Percentiles rank a stretch among this genome's conserved stretches.
phyloP scores from a whole-genome alignment of 2,888 invertebrate genomes.

The Nemotelus pantherinus region DNA sequence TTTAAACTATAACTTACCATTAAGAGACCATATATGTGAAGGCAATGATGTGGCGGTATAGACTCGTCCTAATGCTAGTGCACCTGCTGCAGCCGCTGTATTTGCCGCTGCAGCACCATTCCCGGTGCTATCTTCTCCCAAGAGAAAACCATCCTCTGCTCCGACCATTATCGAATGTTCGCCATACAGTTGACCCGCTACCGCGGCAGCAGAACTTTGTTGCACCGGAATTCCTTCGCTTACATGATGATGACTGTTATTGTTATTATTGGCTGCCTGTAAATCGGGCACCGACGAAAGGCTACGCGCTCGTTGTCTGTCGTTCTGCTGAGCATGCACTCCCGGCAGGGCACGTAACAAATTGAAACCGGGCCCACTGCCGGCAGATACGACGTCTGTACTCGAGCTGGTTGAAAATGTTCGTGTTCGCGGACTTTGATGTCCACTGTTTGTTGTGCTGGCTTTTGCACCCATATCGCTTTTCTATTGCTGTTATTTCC shows the following conservation, averaged over 20 bases:
- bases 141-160: constrained; percentile 65
- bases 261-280: constrained; percentile 60
- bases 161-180: constrained; percentile 66
- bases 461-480: constrained; percentile 83
- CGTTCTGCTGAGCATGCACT: constrained; percentile 75
- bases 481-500: background rate
- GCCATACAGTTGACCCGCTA: constrained; percentile 43
- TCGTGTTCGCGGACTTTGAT: constrained; percentile 76
- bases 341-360: constrained; percentile 77
- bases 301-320: constrained; percentile 84
- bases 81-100: constrained; percentile 53
- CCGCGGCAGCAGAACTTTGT: constrained; percentile 13
- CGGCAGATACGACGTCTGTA: constrained; percentile 70
- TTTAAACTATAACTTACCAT: constrained; percentile 72
- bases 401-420: constrained; percentile 81
- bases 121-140: constrained; percentile 67
- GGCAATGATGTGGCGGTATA: constrained; percentile 90
- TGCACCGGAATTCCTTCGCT: constrained; percentile 59
- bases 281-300: constrained; percentile 85
- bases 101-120: constrained; percentile 62
- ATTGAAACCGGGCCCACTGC: constrained; percentile 71
- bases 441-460: constrained; percentile 75
- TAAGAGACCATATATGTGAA: constrained; percentile 91
- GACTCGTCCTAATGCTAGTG: constrained; percentile 77
- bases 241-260: constrained; percentile 64